These are phyloP conservation scores for Bombus ignitus DNA, from an alignment of 1,140 invertebrate species.

Conservation along the genomic window DNA sequence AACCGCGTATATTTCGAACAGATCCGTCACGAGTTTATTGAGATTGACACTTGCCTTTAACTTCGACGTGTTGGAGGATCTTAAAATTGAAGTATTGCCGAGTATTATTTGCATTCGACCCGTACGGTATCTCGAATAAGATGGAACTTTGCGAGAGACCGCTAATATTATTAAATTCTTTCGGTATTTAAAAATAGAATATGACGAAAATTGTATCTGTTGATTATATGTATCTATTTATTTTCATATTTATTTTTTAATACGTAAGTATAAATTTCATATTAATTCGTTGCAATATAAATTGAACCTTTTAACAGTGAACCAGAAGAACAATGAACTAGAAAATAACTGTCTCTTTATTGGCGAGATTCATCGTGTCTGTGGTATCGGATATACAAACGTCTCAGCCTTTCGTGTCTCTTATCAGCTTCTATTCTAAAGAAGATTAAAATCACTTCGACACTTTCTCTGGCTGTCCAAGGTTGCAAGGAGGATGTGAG, in stretches of 20 bases:
- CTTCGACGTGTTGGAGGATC: background rate
- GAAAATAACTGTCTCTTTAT: background rate
- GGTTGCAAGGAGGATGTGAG: background rate
- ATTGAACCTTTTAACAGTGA: background rate
- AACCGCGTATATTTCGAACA: background rate
- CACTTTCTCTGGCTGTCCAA: background rate
- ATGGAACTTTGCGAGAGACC: background rate
- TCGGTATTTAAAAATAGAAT: background rate
- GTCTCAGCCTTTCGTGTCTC: background rate
- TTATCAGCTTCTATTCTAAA: background rate
- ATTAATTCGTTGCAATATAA: background rate
- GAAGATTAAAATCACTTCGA: background rate
- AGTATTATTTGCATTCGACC: background rate
- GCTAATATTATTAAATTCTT: background rate
- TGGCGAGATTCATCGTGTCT: background rate
- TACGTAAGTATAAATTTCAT: background rate
- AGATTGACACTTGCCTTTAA: conserved; percentile 40
- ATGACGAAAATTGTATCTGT: background rate
- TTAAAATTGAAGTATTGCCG: background rate
- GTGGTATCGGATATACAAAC: background rate
- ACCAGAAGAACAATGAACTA: background rate
- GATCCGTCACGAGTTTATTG: conserved; percentile 64
- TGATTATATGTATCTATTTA: no score
- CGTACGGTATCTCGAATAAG: no score
- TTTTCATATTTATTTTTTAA: background rate